Evolutionary conservation across 2,113 vertebrate genomes (phyloP).

Genomic region (Mesembrinibis cayennensis): DNA sequence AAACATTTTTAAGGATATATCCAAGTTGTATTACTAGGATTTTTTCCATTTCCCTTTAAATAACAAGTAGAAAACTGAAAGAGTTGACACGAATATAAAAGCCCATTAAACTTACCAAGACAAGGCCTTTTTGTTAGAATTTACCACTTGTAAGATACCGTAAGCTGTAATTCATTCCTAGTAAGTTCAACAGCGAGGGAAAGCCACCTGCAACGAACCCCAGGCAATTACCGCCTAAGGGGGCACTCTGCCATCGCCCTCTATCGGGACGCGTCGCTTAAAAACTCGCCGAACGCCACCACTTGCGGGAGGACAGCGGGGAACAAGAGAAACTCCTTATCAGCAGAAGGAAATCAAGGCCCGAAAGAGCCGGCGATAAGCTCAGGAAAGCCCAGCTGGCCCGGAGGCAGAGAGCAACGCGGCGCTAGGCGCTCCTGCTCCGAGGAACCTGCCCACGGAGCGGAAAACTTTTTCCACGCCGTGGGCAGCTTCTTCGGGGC

Average conservation of each 20-base stretch:
- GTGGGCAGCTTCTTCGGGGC: background rate
- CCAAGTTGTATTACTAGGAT: background rate
- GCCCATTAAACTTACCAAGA: background rate
- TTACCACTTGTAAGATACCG: background rate
- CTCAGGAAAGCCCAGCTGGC: rapidly evolving
- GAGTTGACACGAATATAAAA: background rate
- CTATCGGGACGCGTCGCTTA: rapidly evolving
- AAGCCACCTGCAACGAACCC: background rate
- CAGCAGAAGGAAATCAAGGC: background rate
- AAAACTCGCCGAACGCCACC: rapidly evolving
- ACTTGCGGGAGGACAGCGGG: rapidly evolving
- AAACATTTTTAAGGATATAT: background rate
- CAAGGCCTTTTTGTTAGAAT: background rate
- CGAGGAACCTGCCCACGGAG: too few species aligned
- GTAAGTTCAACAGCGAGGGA: rapidly evolving
- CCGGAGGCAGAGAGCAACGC: background rate
- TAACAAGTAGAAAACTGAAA: background rate
- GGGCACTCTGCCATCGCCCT: too few species aligned
- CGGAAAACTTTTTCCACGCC: background rate
- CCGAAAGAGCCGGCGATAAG: rapidly evolving
- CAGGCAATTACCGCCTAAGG: rapidly evolving
- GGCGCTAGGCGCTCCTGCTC: background rate
- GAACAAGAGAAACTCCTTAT: too few species aligned
- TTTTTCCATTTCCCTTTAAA: background rate
- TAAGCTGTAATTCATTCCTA: rapidly evolving